These are phyloP conservation scores for Diachrysia chrysitis DNA, from an alignment of 2,888 invertebrate genomes.

Conservation along the genomic window DNA sequence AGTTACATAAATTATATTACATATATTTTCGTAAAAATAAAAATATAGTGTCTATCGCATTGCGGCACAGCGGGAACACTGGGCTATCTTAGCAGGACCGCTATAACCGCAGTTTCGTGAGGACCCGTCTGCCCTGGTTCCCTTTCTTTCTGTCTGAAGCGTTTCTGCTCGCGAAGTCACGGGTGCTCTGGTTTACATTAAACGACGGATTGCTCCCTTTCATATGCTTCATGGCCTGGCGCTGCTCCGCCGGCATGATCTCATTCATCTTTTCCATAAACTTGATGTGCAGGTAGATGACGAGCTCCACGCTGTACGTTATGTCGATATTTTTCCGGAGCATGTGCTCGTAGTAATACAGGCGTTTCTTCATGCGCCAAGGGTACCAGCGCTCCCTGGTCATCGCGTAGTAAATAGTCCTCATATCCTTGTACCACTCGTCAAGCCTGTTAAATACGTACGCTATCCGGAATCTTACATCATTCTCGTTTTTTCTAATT, in stretches of 20 bases:
- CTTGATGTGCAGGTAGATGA: constrained; percentile 47
- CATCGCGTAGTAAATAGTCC: constrained; percentile 39
- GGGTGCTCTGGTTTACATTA: not conserved
- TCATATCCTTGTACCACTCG: constrained; percentile 57
- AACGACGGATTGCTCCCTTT: not conserved
- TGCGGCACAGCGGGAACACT: no score
- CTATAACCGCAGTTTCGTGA: not conserved
- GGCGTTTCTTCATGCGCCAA: constrained; percentile 23
- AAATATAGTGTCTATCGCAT: no score
- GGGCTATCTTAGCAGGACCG: not conserved
- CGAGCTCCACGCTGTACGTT: constrained; percentile 65
- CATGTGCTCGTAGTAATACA: constrained; percentile 61
- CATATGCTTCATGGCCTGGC: rapidly evolving
- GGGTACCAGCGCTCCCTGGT: rapidly evolving
- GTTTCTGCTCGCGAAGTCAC: not conserved
- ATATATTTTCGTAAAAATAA: no score
- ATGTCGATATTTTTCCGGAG: constrained; percentile 64
- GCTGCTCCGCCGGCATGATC: not conserved
- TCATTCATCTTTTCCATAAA: not conserved
- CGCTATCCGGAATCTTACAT: constrained; percentile 57
- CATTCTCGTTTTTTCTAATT: constrained; percentile 34
- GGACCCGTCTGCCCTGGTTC: not conserved
- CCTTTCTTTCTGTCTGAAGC: not conserved
- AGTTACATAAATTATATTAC: no score
- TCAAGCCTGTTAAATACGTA: constrained; percentile 62